Percentiles rank a stretch among this genome's conserved stretches.
Conservation (phyloP, 2,797 vertebrate species). For the Macropodus opercularis region DNA sequence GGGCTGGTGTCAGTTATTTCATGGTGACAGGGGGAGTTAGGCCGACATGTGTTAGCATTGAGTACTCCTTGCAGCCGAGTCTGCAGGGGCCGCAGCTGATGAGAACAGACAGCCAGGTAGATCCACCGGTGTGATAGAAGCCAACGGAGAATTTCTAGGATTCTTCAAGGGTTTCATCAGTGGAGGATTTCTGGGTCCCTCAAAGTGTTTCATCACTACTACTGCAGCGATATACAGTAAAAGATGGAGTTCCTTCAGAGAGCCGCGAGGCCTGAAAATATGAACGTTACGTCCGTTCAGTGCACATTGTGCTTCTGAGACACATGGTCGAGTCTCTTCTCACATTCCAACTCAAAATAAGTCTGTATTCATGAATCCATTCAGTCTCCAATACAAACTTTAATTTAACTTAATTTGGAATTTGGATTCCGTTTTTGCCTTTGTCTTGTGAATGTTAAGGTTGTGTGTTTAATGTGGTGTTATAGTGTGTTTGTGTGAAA, state of each 20-base stretch:
- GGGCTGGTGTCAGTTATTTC: constrained; percentile 62
- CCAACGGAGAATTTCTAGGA: constrained; percentile 61
- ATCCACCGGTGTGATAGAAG: constrained; percentile 54
- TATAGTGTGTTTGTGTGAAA: too few species aligned
- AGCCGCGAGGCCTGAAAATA: constrained; percentile 21
- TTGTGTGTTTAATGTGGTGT: too few species aligned
- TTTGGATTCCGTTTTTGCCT: too few species aligned
- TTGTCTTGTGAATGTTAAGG: too few species aligned
- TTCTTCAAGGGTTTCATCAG: constrained; percentile 69
- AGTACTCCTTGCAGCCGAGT: constrained; percentile 35
- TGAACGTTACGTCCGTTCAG: neutral
- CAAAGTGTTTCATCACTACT: constrained; percentile 68
- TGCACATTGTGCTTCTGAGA: too few species aligned
- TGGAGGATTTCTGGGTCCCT: constrained; percentile 68
- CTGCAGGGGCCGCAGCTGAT: constrained; percentile 55
- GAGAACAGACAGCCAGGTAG: constrained; percentile 73
- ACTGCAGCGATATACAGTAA: constrained; percentile 46
- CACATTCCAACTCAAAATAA: too few species aligned
- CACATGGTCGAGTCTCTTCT: too few species aligned
- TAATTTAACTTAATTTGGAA: too few species aligned
- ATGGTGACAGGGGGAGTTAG: constrained; percentile 61
- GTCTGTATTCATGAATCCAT: too few species aligned
- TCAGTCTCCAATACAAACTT: too few species aligned
- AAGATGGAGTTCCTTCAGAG: constrained; percentile 25
- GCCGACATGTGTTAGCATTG: constrained; percentile 54